Base-by-base conservation (phyloP, 2,113 vertebrate species). In the Salvator merianae region DNA sequence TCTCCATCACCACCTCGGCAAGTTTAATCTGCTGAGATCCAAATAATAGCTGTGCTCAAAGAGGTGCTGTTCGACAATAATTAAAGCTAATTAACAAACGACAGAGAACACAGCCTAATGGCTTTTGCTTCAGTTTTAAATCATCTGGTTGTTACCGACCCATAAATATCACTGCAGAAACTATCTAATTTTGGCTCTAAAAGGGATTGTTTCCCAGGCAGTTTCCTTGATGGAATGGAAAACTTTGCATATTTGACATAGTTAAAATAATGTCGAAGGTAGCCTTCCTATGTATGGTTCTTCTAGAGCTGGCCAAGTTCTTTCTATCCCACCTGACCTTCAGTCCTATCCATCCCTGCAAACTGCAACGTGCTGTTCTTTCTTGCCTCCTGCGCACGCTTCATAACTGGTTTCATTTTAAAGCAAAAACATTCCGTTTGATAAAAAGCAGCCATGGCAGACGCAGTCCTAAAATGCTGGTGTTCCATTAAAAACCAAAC, bases 51-150 rank as follows among this genome's bases (percentile, higher is more conserved):
- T 32, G 36, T 9, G 38, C 30, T 82, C 63, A 59, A 32, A 47
- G 59, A 63, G 70, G 55, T 74, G 36, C 55, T 63, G 43, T 43
- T 38, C 38, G 7, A 50, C 78, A 74, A 55, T 74, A 82, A 82
- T 85, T 79, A 73, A 50, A 50, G 53, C 76, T 84, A 84, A 79
- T 85, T 85, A 85, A 79, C 55, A 50, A 65, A 85, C 63, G 76
- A 79, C 55, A 62, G 75, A 78, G 47, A 78, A 78, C 75, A 62
- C 50, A 50, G 68, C 71, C 18, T 65, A 75, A 75, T 13, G 24
- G 55, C 36, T 26, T 78, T 40, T 26, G 47, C 16, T 40, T 73
- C 69, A 26, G 14, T 65, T 79, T 79, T 79, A 79, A 84, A 50
- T 65, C 69, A 65, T 34, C 53, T 65, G 68, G 34, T 85, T 79